These are phyloP conservation scores for Tetrao urogallus DNA, from an alignment of 2,113 vertebrate genomes.

Conservation along the genomic window DNA sequence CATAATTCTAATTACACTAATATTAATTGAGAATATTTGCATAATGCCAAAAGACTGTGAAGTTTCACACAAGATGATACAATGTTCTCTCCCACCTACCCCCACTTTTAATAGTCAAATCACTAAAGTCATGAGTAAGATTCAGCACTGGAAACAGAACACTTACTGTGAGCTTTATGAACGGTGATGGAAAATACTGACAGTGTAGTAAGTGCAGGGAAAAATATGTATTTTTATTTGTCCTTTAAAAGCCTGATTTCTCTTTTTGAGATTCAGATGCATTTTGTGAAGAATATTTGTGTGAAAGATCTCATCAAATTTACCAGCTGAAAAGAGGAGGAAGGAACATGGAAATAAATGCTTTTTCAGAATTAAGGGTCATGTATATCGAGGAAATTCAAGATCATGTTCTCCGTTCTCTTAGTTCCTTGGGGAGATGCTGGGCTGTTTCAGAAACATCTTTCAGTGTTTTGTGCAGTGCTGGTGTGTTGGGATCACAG, in stretches of 20 bases:
- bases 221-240: neutral
- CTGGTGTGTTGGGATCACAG: neutral
- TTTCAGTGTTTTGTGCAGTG: neutral
- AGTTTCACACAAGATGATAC: neutral
- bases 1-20: slow-evolving; percentile 34
- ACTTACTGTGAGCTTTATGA: neutral
- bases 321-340: neutral
- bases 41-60: slow-evolving; percentile 18
- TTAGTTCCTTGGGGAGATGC: neutral
- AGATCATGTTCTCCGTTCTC: neutral
- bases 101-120: neutral
- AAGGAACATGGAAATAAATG: neutral
- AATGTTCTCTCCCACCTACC: neutral
- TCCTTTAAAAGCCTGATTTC: neutral
- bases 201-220: neutral
- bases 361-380: neutral
- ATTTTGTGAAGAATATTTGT: neutral
- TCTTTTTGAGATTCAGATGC: neutral
- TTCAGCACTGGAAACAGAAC: neutral
- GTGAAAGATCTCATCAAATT: neutral
- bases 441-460: neutral
- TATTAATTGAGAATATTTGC: slow-evolving; percentile 44
- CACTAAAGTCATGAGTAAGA: neutral
- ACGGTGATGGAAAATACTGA: neutral
- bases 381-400: neutral